These are phyloP conservation scores for Carapus acus DNA, from an alignment of 2,797 vertebrate genomes.

Conservation along the genomic window DNA sequence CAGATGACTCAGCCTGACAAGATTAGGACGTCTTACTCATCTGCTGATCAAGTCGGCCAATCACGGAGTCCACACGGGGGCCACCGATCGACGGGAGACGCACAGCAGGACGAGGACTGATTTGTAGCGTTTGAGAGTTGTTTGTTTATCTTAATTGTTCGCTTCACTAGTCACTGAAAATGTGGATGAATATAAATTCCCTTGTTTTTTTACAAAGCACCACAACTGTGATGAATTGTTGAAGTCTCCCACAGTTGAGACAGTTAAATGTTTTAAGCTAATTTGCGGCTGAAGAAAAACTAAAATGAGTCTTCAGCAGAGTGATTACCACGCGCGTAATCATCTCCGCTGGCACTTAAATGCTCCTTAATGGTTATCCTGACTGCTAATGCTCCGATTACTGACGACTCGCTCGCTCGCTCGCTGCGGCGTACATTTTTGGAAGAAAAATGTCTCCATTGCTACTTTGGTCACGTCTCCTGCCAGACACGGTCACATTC, in stretches of 20 bases:
- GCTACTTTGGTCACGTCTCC: not conserved
- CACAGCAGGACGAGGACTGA: slow-evolving; percentile 25
- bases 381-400: slow-evolving; percentile 43
- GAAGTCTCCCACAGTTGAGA: no score
- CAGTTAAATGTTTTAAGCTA: no score
- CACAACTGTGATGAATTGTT: no score
- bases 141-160: not conserved
- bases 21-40: slow-evolving; percentile 57
- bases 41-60: slow-evolving; percentile 59
- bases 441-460: slow-evolving; percentile 66
- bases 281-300: no score
- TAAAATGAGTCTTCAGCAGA: slow-evolving; percentile 1
- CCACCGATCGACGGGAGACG: slow-evolving; percentile 31
- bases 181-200: no score
- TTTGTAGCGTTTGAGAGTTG: slow-evolving; percentile 17
- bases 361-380: slow-evolving; percentile 20
- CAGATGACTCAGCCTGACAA: slow-evolving; percentile 48
- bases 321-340: slow-evolving; percentile 18
- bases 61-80: slow-evolving; percentile 24
- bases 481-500: slow-evolving; percentile 1
- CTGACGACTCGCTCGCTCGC: slow-evolving; percentile 29
- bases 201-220: no score
- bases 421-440: slow-evolving; percentile 62
- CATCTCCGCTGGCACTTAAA: slow-evolving; percentile 22
- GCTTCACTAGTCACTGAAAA: no score